These are phyloP conservation scores for Pedetes capensis DNA, from an alignment of 2,113 vertebrate species.

Conservation along the genomic window DNA sequence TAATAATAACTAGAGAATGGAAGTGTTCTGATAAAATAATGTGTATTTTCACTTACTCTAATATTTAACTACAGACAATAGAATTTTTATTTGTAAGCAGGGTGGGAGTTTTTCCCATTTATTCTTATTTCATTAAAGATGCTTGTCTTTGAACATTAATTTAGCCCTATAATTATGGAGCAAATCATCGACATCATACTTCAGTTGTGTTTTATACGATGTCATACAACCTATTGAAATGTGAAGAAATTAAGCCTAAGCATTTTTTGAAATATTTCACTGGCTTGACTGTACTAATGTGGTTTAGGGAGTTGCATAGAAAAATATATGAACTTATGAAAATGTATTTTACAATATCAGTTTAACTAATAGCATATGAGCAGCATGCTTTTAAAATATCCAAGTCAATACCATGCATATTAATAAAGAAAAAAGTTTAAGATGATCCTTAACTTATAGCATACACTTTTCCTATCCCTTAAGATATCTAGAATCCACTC, in stretches of 20 bases:
- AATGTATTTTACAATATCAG: neutral
- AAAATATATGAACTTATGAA: too few relatives aligned
- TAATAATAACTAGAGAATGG: neutral
- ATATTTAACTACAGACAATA: slow-evolving; percentile 22
- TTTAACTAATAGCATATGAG: neutral
- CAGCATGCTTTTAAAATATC: slow-evolving; percentile 25
- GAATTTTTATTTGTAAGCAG: neutral
- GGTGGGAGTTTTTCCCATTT: neutral
- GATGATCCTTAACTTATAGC: neutral
- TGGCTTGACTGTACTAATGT: neutral
- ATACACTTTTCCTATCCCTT: slow-evolving; percentile 26
- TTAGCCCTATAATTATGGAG: neutral
- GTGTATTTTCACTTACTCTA: slow-evolving; percentile 7
- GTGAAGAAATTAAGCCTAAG: slow-evolving; percentile 1
- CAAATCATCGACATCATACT: neutral
- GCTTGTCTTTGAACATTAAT: slow-evolving; percentile 1
- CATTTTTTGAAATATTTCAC: slow-evolving; percentile 34
- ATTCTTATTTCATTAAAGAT: neutral
- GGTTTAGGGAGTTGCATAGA: neutral
- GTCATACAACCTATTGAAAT: neutral
- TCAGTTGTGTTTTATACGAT: neutral
- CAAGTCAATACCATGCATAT: neutral
- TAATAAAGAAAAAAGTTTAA: neutral
- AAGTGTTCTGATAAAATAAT: neutral
- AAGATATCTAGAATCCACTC: neutral